Conservation (phyloP, 2,797 vertebrate species). For the Cyclura pinguis region DNA sequence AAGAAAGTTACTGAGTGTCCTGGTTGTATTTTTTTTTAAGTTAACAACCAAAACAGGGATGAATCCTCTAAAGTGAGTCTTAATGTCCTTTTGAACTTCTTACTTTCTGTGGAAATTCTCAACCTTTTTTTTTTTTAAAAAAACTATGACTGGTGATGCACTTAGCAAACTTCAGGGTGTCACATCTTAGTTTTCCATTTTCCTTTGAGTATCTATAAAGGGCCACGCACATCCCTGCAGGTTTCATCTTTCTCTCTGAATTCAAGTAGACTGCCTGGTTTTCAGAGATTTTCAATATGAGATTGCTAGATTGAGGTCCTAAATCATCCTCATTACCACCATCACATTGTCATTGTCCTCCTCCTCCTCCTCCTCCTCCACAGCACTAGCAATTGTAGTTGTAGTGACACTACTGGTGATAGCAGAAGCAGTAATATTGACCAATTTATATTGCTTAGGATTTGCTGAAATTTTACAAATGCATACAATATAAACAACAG, state of each 20-base stretch:
- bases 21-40: conserved; percentile 18
- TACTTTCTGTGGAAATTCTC: conserved; percentile 65
- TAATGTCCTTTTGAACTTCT: conserved; percentile 54
- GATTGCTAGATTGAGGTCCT: neutral
- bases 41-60: conserved; percentile 59
- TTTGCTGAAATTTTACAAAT: neutral
- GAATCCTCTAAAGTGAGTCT: conserved; percentile 63
- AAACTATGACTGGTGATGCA: conserved; percentile 24
- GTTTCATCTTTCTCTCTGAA: conserved; percentile 61
- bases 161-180: conserved; percentile 54
- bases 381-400: too few species aligned
- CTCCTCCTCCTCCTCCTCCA: neutral
- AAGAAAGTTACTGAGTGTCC: conserved; percentile 46
- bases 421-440: too few species aligned
- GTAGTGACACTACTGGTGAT: too few species aligned
- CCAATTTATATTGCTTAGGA: neutral
- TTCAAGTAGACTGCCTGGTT: conserved; percentile 63
- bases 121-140: conserved; percentile 37
- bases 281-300: conserved; percentile 1
- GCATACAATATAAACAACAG: neutral
- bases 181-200: conserved; percentile 56
- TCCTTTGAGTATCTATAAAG: conserved; percentile 29
- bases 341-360: neutral
- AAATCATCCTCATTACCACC: neutral
- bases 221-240: conserved; percentile 58